Evolutionary conservation across 2,888 invertebrate genomes (phyloP), one percentile per base, ranked within the genome.

Genomic region (Drosophila conformis): DNA sequence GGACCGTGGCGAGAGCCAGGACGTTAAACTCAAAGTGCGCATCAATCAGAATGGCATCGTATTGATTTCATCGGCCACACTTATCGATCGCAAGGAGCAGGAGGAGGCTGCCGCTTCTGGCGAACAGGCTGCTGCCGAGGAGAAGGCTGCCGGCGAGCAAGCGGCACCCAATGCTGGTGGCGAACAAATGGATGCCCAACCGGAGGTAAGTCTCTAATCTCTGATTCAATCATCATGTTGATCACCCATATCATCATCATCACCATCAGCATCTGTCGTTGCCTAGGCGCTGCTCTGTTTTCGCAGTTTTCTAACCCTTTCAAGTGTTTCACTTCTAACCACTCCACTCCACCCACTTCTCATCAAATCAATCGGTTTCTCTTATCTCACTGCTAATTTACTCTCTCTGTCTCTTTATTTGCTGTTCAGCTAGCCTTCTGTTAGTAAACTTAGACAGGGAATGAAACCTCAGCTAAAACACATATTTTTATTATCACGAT

Each of bases 1-100:
- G 35, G 93, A 96, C 0, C 97, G 97, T 75, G 98, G 98, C 36
- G 98, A 98, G 90, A 95, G 96, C n/a, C 97, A 98, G 77, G 99
- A 98, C 93, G 96, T 99, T 1, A 99, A 99, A 94, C 96, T 99
- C 6, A 99, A 99, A 94, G 98, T 98, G 8, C 95, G 99, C 84
- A 95, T 99, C 63, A 99, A 99, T 94, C 95, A 97, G 58, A 97
- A 99, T 93, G 99, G 99, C 59, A 96, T 99, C 73, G 96, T 99
- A 91, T 95, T 96, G 15, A 96, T 99, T 31, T 96, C 96, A 15
- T 97, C 97, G 62, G 99, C 99, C 6, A 96, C 97, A 0, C 94
- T 98, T 64, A 95, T 96, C 48, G 97, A 97, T 90, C 96, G 96
- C 90, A 96, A 96, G 89, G 95, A 93, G 76, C 88, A 91, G 21